phyloP scores from a whole-genome alignment of 2,797 vertebrate genomes.

The Spinus pinus region DNA sequence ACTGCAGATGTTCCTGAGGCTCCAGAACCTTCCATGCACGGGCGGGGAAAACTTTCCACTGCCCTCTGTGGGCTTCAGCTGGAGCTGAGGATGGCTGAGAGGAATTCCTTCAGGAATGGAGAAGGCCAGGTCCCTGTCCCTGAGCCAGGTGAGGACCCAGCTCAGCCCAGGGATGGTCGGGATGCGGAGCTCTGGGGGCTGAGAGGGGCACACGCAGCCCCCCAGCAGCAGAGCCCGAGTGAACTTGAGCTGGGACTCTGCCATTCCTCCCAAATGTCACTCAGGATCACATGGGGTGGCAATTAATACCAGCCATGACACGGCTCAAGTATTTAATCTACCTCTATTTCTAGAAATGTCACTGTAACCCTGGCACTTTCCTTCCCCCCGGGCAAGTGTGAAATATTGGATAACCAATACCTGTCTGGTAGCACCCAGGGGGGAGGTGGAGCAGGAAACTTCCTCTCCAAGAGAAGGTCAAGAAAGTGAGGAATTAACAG shows the following conservation, averaged over 20 bases:
- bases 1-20: not conserved
- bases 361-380: conserved; percentile 1
- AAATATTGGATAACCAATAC: not conserved
- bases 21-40: not conserved
- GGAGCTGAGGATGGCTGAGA: not conserved
- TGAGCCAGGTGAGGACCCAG: not conserved
- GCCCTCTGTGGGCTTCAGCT: not conserved
- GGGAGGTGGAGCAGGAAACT: not conserved
- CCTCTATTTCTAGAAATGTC: conserved; percentile 65
- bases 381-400: not conserved
- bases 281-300: conserved; percentile 57
- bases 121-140: not conserved
- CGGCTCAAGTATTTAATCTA: conserved; percentile 35
- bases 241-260: conserved; percentile 28
- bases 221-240: not conserved
- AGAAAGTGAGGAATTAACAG: not conserved
- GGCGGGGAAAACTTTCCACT: conserved; percentile 18
- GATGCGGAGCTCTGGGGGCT: not conserved
- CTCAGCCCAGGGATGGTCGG: not conserved
- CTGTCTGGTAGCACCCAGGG: too few species aligned
- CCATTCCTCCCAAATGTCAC: conserved; percentile 70
- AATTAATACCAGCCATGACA: conserved; percentile 37
- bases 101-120: not conserved
- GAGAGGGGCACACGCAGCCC: not conserved
- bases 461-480: not conserved